phyloP scores from a whole-genome alignment of 2,888 invertebrate species.

The Pachliopta kotzebuea region DNA sequence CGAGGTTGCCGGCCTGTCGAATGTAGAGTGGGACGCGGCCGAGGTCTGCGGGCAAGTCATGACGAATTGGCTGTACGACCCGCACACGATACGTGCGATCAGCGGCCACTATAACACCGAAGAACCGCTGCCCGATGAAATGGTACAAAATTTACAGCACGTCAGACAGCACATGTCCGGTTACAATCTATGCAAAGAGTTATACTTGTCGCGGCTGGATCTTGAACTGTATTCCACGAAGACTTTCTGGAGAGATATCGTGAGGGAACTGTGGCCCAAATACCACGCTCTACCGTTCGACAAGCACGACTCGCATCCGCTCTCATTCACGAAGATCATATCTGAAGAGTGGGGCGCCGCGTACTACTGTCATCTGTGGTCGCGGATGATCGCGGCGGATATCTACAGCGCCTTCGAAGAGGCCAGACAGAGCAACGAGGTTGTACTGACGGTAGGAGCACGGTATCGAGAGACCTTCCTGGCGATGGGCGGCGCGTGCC shows the following conservation, averaged over 20 bases:
- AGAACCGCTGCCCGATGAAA: conserved; percentile 84
- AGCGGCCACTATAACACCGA: conserved; percentile 88
- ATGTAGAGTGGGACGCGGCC: conserved; percentile 96
- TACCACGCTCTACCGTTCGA: conserved; percentile 89
- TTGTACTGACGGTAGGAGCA: conserved; percentile 81
- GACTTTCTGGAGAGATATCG: conserved; percentile 91
- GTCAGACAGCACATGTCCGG: conserved; percentile 88
- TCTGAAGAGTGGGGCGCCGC: conserved; percentile 92
- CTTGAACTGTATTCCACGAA: conserved; percentile 88
- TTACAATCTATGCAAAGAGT: conserved; percentile 87
- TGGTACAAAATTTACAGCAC: conserved; percentile 82
- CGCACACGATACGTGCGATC: conserved; percentile 80
- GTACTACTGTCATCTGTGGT: conserved; percentile 92
- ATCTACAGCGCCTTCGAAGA: conserved; percentile 92
- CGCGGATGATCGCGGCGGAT: conserved; percentile 94
- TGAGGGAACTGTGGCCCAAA: conserved; percentile 88
- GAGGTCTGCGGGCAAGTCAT: conserved; percentile 92
- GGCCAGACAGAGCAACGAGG: conserved; percentile 74
- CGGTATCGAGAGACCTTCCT: conserved; percentile 92
- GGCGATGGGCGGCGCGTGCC: conserved; percentile 89
- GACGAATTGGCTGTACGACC: conserved; percentile 88
- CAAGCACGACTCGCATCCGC: conserved; percentile 90
- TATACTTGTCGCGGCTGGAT: conserved; percentile 91
- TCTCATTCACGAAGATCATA: conserved; percentile 91
- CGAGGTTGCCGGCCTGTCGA: conserved; percentile 91